Base-by-base conservation (phyloP, 2,113 vertebrate genomes). In the Osmerus eperlanus region DNA sequence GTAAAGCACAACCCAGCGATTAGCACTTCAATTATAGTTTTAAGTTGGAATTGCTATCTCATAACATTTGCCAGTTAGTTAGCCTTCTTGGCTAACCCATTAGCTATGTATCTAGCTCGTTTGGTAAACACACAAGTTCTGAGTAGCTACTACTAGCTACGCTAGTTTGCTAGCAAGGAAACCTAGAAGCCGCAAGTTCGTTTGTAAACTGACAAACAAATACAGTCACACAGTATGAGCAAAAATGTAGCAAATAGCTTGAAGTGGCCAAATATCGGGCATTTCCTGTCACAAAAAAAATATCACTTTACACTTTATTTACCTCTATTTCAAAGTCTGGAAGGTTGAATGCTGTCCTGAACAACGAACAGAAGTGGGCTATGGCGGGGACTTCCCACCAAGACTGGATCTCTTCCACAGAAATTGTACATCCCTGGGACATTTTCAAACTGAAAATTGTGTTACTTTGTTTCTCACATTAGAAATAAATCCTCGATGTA, bases 281-380 rank as follows among this genome's bases (percentile, higher is more conserved):
- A 56, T 68, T 15, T 54, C 63, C 7, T 64, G 28, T 70, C 68
- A 19, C 12, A 53, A 29, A 5, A 56, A 56, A 56, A 56, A 4
- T 18, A 14, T 56, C n/a, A n/a, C 15, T 9, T n/a, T 0, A 0
- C 2, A 67, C 6, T 3, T 19, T 3, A 61, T 88, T 95, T 92
- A 98, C 96, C 95, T 98, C 96, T 64, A 98, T 98, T 92, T 97
- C 95, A 87, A 97, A 97, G 94, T 97, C 96, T 3, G 95, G 96
- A 72, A 97, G 93, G 72, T 91, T 92, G 91, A 97, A 97, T 55
- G 96, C 95, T 16, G 95, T 95, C 91, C 96, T 95, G 91, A 98
- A 97, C 73, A 97, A 92, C 19, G 95, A 98, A 83, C 95, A 98
- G 93, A 98, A 97, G 94, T 97, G 96, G 69, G 96, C 96, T 90